phyloP scores from a whole-genome alignment of 2,888 invertebrate genomes.

The Ptychoptera albimana region DNA sequence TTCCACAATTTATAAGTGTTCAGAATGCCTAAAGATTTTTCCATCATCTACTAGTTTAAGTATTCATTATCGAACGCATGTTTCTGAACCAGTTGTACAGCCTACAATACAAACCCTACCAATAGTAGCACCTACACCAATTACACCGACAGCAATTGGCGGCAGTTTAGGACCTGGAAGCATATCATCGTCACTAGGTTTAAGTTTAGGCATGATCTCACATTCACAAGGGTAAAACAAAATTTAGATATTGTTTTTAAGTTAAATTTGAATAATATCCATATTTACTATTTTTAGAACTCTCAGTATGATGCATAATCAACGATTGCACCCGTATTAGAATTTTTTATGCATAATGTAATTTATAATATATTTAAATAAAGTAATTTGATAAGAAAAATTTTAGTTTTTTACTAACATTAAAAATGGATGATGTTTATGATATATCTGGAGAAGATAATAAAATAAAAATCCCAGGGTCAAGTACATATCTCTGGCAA shows the following conservation, averaged over 20 bases:
- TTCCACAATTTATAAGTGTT: conserved; percentile 25
- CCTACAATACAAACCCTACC: conserved; percentile 5
- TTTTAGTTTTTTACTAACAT: too few species aligned
- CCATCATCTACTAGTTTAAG: conserved; percentile 24
- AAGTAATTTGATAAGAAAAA: too few species aligned
- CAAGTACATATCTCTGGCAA: too few species aligned
- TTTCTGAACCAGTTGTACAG: conserved; percentile 12
- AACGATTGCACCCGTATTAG: conserved; percentile 24
- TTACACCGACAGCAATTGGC: conserved; percentile 15
- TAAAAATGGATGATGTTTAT: too few species aligned
- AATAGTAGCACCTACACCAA: conserved; percentile 9
- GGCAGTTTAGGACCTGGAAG: conserved; percentile 16
- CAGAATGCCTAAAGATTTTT: conserved; percentile 28
- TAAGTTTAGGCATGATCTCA: conserved; percentile 18
- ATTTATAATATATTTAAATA: too few species aligned
- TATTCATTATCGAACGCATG: conserved; percentile 27
- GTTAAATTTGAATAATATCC: not conserved
- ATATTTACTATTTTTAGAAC: conserved; percentile 10
- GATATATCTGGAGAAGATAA: too few species aligned
- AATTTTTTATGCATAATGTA: too few species aligned
- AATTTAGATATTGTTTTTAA: not conserved
- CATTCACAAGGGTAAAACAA: conserved; percentile 14
- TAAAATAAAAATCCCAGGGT: too few species aligned
- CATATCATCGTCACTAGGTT: not conserved
- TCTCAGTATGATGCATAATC: conserved; percentile 25